Base-by-base conservation (phyloP, 1,140 invertebrate genomes). In the Diuraphis noxia region DNA sequence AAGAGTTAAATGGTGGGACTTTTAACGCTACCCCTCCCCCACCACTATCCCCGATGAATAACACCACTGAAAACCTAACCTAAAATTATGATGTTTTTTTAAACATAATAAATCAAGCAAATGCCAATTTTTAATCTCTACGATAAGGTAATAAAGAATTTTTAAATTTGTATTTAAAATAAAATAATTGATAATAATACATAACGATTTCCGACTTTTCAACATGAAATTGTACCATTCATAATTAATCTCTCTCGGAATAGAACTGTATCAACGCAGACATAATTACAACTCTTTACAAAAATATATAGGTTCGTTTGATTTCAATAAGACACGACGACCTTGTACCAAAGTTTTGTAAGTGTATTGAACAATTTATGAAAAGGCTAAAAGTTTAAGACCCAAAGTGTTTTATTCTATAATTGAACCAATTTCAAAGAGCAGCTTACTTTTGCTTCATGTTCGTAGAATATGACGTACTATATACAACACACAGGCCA, bases 341-440 rank as follows among this genome's bases (percentile, higher is more conserved):
- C 25, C 49, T 40, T 40, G n/a, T 85, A n/a, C 36, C 1, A 63
- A 88, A 63, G 52, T 88, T 56, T 88, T 88, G 36, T 88, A 88
- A 88, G 25, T 88, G 25, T n/a, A 88, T 88, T 88, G 25, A 88
- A 88, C 52, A 88, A 88, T 63, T 88, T 88, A 88, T 56, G 49
- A 63, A 88, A 88, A 88, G 49, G 52, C 63, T 88, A 88, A 88
- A 88, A 88, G 86, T 88, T 87, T 41, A n/a, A 41, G 86, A 88
- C n/a, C 25, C 38, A 63, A 88, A 88, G 25, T 88, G 36, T 49
- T 88, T 88, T 63, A 88, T 63, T 63, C n/a, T 17, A 88, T 63
- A 63, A 88, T 88, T 88, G 36, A 88, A 38, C 36, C 63, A 46
- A 88, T 56, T 88, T 56, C 49, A 36, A 41, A 88, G 52, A 88